Conservation (phyloP, 2,888 invertebrate genomes). For the Chrysolina haemoptera region DNA sequence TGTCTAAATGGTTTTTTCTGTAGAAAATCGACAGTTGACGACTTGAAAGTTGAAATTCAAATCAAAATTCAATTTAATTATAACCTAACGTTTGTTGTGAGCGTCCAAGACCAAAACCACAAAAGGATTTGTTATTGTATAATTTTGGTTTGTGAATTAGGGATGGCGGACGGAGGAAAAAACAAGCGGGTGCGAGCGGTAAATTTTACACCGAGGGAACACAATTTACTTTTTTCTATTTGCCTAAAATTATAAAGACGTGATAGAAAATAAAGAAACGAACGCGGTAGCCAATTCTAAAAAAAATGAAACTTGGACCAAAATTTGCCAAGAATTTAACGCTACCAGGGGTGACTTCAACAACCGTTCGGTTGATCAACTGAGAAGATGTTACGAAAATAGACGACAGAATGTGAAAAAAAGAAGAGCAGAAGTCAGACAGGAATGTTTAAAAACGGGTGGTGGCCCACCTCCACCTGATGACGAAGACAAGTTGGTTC, state of each 20-base stretch:
- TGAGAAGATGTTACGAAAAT: conserved; percentile 21
- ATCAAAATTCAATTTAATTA: neutral
- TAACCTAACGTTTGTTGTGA: neutral
- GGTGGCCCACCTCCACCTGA: conserved; percentile 17
- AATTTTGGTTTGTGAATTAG: too few relatives aligned
- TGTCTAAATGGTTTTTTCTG: too few relatives aligned
- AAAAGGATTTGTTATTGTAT: neutral
- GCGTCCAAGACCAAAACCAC: neutral
- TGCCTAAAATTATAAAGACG: conserved; percentile 4
- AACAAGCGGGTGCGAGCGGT: conserved; percentile 4
- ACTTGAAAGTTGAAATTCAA: too few relatives aligned
- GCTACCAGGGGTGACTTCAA: conserved; percentile 10
- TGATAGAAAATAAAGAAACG: conserved; percentile 10
- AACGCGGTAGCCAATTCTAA: conserved; percentile 7
- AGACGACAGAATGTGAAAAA: conserved; percentile 15
- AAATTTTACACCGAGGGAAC: conserved; percentile 8
- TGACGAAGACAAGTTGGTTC: conserved; percentile 7
- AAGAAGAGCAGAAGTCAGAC: neutral
- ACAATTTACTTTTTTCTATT: conserved; percentile 12
- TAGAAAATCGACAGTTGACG: conserved; percentile 2
- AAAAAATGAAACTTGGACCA: conserved; percentile 9
- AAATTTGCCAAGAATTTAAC: conserved; percentile 9
- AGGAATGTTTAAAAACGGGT: conserved; percentile 19
- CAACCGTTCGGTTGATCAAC: conserved; percentile 15
- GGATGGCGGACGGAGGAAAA: conserved; percentile 8